Conservation (phyloP, 2,113 vertebrate genomes). For the Protobothrops flavoviridis region DNA sequence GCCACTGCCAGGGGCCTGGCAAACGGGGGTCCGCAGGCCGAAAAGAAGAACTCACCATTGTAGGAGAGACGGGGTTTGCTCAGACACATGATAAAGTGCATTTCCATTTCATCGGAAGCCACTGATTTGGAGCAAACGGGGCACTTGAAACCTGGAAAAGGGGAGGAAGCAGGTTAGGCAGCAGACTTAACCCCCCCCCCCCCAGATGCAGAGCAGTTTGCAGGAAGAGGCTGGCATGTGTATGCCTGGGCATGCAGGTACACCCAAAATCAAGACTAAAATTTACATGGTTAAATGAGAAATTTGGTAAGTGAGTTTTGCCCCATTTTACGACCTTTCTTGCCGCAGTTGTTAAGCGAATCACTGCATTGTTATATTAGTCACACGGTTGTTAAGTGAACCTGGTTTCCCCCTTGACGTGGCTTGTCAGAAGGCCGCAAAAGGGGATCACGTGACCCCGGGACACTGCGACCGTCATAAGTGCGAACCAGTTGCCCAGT, state of each 20-base stretch:
- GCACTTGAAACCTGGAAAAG: conserved; percentile 93
- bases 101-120: conserved; percentile 98
- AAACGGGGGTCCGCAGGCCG: background rate
- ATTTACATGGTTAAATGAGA: background rate
- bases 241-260: background rate
- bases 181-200: accelerated
- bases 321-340: background rate
- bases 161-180: background rate
- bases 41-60: conserved; percentile 80
- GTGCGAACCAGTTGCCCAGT: background rate
- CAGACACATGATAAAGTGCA: conserved; percentile 99
- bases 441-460: background rate
- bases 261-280: background rate
- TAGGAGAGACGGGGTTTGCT: conserved; percentile 99
- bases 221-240: no score
- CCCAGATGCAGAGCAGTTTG: background rate
- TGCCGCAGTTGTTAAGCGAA: background rate
- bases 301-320: background rate
- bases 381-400: background rate
- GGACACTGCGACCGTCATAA: background rate
- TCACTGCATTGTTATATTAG: background rate
- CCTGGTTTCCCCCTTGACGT: background rate
- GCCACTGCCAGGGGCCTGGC: background rate
- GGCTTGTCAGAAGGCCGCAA: background rate
- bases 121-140: conserved; percentile 99